Base-by-base conservation (phyloP, 1,140 invertebrate species). In the Drosophila seguyi region DNA sequence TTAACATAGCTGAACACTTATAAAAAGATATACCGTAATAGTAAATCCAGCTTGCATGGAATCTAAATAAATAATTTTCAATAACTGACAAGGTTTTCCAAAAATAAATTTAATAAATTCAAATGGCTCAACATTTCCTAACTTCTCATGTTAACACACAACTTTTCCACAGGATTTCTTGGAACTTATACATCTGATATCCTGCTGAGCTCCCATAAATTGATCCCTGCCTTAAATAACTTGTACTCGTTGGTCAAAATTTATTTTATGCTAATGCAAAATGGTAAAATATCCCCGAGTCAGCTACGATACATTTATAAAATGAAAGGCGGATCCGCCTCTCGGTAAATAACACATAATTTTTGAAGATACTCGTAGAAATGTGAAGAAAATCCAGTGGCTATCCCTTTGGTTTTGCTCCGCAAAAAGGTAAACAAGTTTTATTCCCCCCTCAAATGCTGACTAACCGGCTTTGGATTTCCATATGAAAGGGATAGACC, bases 401-500 rank as follows among this genome's bases (percentile, higher is more conserved):
- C 57, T 59, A 62, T 74, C 69, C 56, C 48, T 36, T 55, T 20
- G 20, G 57, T 20, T 55, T 59, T 34, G 34, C 25, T 20, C 4
- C 22, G 13, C 16, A 29, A 55, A 61, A 74, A 74, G 71, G 71
- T 74, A 74, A 74, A 74, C 71, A 74, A 55, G 45, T 62, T 74
- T 73, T 74, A 74, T 74, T 73, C 56, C 47, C 39, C 44, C 29
- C 57, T 22, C 29, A 61, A 74, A 74, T 53, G 57, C 57, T 74
- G 71, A 74, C 71, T 74, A 74, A 61, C 56, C 67, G 56, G 34
- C 71, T 62, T 27, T 20, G 47, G 47, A 74, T 74, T 74, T 62
- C 60, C 69, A 74, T 74, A 74, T 74, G 71, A 75, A 74, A 74
- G 69, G 69, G 69, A 55, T 74, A 55, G 69, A 27, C 52, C 27